A percentile compares a stretch with the other conserved stretches of the same genome.
Conservation (phyloP, 1,140 invertebrate genomes). For the Octopus bimaculoides region DNA sequence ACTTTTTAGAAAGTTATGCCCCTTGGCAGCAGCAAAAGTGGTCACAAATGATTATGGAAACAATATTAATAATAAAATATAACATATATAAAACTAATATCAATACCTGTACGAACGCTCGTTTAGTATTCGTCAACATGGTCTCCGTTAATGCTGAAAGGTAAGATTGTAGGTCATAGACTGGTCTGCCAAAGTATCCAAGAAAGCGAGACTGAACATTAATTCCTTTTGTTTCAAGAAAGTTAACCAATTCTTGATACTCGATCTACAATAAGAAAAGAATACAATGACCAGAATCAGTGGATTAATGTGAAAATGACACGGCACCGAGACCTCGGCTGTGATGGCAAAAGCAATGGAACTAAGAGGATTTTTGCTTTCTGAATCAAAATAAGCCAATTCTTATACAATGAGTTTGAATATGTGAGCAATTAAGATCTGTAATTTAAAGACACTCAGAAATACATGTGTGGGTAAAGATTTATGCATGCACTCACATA, state of each 20-base stretch:
- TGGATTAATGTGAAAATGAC: too few relatives aligned
- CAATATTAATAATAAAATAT: not conserved
- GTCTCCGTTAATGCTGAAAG: slow-evolving; percentile 42
- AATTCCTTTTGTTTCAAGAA: slow-evolving; percentile 46
- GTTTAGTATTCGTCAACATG: slow-evolving; percentile 45
- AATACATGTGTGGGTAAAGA: too few relatives aligned
- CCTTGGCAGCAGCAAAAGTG: not conserved
- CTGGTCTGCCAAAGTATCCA: slow-evolving; percentile 44
- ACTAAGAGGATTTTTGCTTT: too few relatives aligned
- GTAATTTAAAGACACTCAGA: too few relatives aligned
- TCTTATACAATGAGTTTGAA: too few relatives aligned
- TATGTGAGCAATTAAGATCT: too few relatives aligned
- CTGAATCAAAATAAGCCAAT: too few relatives aligned
- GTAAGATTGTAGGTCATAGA: slow-evolving; percentile 40
- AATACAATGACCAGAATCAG: too few relatives aligned
- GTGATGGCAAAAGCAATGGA: too few relatives aligned
- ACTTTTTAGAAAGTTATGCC: too few relatives aligned
- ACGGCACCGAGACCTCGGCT: too few relatives aligned
- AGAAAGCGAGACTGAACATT: slow-evolving; percentile 43
- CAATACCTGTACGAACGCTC: slow-evolving; percentile 42
- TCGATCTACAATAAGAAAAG: slow-evolving; percentile 33
- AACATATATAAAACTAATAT: not conserved
- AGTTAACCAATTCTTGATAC: slow-evolving; percentile 42
- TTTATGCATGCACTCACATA: too few relatives aligned
- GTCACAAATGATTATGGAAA: not conserved